Base-by-base conservation (phyloP, 2,797 vertebrate genomes). In the Lithobates pipiens region DNA sequence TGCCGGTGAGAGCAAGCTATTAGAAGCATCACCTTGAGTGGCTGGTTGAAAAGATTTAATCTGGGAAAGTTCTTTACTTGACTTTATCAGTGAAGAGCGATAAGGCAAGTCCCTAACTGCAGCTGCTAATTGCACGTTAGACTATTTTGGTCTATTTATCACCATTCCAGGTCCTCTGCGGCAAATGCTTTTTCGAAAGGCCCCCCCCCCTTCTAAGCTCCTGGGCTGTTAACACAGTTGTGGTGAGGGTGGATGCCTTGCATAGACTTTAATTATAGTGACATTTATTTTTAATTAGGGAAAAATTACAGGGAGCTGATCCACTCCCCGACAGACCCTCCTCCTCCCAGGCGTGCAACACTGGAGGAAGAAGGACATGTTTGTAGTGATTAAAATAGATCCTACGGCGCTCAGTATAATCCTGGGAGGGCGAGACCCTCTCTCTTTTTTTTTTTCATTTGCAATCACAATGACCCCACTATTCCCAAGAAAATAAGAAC, bases 101-200 rank as follows among this genome's bases (percentile, higher is more conserved):
- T 81, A n/a, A 36, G 36, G 25, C 42, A 23, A 18, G 25, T 21
- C 42, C 11, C 61, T 61, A 39, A 74, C 36, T n/a, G n/a, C n/a
- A 32, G 46, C 44, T 70, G 36, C 44, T 84, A 78, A 78, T 75
- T 84, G 54, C 34, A 36, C 7, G 1, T 54, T 32, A 36, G 34
- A 54, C 83, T 84, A 84, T 84, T 84, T 63, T 7, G 68, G 83
- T n/a, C 0, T 16, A n/a, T 72, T 84, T 84, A 84, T 83, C 82
- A 54, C 18, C 29, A 3, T 4, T 67, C 72, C 23, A 75, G 39
- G 72, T 44, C 75, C 75, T 44, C 50, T 21, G 27, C 29, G 23
- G 42, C 18, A 57, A 76, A 54, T 75, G 61, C 46, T 46, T 44
- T 69, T 46, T n/a, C 39, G 54, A 72, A 46, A 3, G 29, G 1